These are phyloP conservation scores for Lepidochitona cinerea DNA, from an alignment of 2,888 invertebrate species.

Conservation along the genomic window DNA sequence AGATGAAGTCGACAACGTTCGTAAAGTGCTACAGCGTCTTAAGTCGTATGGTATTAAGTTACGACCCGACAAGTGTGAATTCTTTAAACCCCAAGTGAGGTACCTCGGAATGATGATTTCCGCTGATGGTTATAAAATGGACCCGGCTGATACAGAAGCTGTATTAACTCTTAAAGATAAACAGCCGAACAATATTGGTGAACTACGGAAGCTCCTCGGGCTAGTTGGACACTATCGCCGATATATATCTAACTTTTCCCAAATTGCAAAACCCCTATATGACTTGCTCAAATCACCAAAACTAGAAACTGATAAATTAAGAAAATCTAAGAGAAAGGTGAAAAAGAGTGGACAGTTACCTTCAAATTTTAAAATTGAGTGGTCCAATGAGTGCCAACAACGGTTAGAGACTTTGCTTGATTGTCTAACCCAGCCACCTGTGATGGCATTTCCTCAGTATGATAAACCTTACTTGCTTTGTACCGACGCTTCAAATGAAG, in stretches of 20 bases:
- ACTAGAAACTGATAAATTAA: background rate
- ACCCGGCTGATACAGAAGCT: background rate
- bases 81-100: background rate
- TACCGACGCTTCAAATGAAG: conserved; percentile 19
- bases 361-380: background rate
- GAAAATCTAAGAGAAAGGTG: background rate
- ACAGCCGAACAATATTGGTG: background rate
- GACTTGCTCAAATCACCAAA: conserved; percentile 1
- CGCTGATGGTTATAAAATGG: background rate
- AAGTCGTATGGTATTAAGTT: background rate
- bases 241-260: background rate
- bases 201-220: conserved; percentile 5
- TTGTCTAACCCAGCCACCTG: conserved; percentile 12
- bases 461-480: conserved; percentile 20
- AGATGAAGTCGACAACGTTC: conserved; percentile 3
- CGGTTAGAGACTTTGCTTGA: conserved; percentile 16
- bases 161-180: background rate
- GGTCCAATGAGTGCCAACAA: background rate
- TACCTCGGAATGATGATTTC: conserved; percentile 10
- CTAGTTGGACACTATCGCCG: conserved; percentile 1
- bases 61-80: background rate
- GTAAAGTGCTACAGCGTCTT: conserved; percentile 7
- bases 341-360: conserved; percentile 11
- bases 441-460: conserved; percentile 24
- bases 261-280: conserved; percentile 5